Percentiles rank a stretch among this genome's conserved stretches.
phyloP scores from a whole-genome alignment of 2,888 invertebrate genomes.

The Venusia cambrica region DNA sequence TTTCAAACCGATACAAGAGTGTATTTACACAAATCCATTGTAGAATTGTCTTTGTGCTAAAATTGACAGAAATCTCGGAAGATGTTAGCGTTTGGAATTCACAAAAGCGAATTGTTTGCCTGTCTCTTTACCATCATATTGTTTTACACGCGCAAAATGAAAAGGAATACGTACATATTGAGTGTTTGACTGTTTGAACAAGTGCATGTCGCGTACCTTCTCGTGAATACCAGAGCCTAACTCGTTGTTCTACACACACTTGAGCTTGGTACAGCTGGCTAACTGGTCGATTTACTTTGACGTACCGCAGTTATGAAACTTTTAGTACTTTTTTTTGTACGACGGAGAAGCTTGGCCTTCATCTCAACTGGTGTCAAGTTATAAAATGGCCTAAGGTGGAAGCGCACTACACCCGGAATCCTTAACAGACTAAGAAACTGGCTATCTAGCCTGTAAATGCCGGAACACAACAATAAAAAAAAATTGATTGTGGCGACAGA shows the following conservation, averaged over 20 bases:
- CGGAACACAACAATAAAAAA: too few relatives aligned
- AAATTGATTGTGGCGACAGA: too few relatives aligned
- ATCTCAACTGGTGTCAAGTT: too few relatives aligned
- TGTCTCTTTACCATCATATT: slow-evolving; percentile 3
- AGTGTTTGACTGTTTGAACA: slow-evolving; percentile 10
- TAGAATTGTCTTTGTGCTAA: slow-evolving; percentile 1
- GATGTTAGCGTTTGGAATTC: slow-evolving; percentile 5
- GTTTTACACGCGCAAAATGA: slow-evolving; percentile 5
- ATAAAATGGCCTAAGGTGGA: too few relatives aligned
- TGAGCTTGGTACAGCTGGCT: background rate
- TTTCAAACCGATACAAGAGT: too few relatives aligned
- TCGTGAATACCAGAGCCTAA: slow-evolving; percentile 11
- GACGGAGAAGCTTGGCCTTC: too few relatives aligned
- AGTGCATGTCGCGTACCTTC: slow-evolving; percentile 9
- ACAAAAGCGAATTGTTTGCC: slow-evolving; percentile 11
- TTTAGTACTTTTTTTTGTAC: too few relatives aligned
- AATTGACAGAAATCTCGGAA: background rate
- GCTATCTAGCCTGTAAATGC: too few relatives aligned
- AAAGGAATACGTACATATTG: background rate
- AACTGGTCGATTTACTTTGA: slow-evolving; percentile 3
- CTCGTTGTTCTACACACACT: background rate
- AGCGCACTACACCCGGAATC: too few relatives aligned
- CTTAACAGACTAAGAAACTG: too few relatives aligned
- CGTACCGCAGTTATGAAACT: slow-evolving; percentile 5
- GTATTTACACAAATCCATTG: slow-evolving; percentile 1